phyloP scores from a whole-genome alignment of 2,113 vertebrate genomes.

The Nothocercus nigrocapillus region DNA sequence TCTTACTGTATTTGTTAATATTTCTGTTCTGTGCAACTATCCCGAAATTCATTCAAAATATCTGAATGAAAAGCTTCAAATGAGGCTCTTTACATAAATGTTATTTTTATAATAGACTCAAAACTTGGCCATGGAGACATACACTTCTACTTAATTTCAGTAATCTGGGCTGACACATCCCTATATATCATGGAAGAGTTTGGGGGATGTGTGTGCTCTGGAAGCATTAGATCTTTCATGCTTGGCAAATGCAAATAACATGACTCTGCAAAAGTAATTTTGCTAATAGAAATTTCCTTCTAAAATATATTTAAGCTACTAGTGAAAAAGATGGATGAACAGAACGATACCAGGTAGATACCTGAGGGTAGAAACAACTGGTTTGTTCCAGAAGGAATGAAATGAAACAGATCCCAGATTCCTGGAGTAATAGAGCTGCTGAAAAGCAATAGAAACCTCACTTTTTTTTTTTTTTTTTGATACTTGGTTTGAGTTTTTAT shows the following conservation, averaged over 20 bases:
- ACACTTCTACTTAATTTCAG: background rate
- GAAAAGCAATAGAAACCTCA: background rate
- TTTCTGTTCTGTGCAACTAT: background rate
- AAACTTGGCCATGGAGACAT: background rate
- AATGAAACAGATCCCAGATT: background rate
- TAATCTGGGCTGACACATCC: background rate
- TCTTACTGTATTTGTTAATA: background rate
- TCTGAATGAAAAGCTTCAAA: background rate
- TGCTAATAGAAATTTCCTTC: background rate
- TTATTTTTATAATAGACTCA: background rate
- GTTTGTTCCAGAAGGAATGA: background rate
- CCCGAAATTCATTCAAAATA: background rate
- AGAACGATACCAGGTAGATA: background rate
- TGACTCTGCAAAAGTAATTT: background rate
- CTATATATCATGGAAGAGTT: fast-evolving
- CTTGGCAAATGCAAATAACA: background rate
- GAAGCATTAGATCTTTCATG: background rate
- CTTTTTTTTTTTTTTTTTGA: background rate
- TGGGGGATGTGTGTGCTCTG: background rate
- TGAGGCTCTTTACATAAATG: background rate
- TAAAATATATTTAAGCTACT: background rate
- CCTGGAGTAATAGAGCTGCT: background rate
- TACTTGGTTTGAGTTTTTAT: background rate
- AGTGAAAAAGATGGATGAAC: background rate
- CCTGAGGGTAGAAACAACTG: background rate